Evolutionary conservation across 2,113 vertebrate genomes (phyloP), one percentile per base, ranked within the genome.

Genomic region (Macroglossus sobrinus): DNA sequence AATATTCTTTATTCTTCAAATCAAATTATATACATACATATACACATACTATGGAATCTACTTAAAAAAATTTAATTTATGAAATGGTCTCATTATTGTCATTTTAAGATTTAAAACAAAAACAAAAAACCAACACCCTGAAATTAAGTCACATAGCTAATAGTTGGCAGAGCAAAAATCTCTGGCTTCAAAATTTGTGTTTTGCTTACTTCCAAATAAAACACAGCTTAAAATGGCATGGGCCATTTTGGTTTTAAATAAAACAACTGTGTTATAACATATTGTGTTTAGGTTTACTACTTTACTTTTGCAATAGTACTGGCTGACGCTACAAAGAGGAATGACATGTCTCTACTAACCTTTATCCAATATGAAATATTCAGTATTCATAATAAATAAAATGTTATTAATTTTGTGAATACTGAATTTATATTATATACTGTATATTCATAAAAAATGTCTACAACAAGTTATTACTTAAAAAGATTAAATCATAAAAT

Each of bases 281-380:
- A 53, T 63, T 74, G 57, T 88, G 22, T 38, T 94, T 79, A 91
- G 16, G 72, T 96, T 86, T 82, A 81, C 26, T 78, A 66, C 78
- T 16, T 59, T 72, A 40, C 2, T 3, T 86, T 81, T 93, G 35
- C 75, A 82, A 63, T 30, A 59, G 47, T 45, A 66, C 2, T 11
- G 45, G 5, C 50, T 50, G 4, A 50, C 50, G 50, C 14, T 50
- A 50, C 15, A 50, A 50, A 50, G 50, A 50, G 50, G 50, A 89
- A 3, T 68, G 26, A 47, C 22, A 88, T 15, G 24, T 63, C 90
- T 43, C 53, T 84, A 57, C 80, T 71, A 79, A 71, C 72, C 59
- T 91, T 16, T n/a, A 79, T 61, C 69, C 33, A 74, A 13, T 84
- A 64, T 72, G 72, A 72, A 94, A 80, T 89, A 89, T 69, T 97